Percentiles rank a stretch among this genome's conserved stretches.
Evolutionary conservation across 1,140 invertebrate species (phyloP).

Genomic region (Saccostrea echinata): DNA sequence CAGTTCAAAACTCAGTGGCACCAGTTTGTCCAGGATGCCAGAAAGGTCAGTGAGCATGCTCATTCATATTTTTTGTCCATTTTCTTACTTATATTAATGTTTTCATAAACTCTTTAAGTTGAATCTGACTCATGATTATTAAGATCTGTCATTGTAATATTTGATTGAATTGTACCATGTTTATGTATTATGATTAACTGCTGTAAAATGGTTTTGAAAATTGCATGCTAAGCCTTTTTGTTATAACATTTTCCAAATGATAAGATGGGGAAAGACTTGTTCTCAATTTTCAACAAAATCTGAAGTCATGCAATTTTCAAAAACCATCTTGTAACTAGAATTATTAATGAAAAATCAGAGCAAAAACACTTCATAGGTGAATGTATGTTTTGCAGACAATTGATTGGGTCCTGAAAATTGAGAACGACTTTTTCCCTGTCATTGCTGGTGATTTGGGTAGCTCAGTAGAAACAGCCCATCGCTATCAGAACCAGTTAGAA

Average conservation of each 20-base stretch:
- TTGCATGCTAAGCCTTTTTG: slow-evolving; percentile 39
- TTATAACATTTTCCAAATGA: neutral
- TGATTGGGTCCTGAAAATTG: slow-evolving; percentile 87
- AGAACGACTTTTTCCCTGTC: slow-evolving; percentile 88
- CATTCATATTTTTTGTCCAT: neutral
- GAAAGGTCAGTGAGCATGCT: slow-evolving; percentile 82
- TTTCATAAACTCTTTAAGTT: neutral
- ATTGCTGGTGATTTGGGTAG: slow-evolving; percentile 84
- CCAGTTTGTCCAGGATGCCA: slow-evolving; percentile 87
- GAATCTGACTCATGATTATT: neutral
- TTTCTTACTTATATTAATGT: neutral
- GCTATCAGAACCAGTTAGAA: slow-evolving; percentile 76
- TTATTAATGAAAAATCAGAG: neutral
- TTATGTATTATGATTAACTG: no score
- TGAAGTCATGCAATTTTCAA: slow-evolving; percentile 42
- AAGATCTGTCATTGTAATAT: neutral
- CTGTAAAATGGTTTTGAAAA: slow-evolving; percentile 25
- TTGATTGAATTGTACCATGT: no score
- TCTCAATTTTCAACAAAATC: slow-evolving; percentile 50
- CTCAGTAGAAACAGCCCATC: slow-evolving; percentile 72
- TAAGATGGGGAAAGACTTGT: slow-evolving; percentile 46
- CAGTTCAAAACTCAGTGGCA: slow-evolving; percentile 86
- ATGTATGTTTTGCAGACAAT: slow-evolving; percentile 83
- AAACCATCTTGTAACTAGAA: neutral
- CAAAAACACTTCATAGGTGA: neutral